These are phyloP conservation scores for Macrophya annulata DNA, from an alignment of 2,888 invertebrate species.

Conservation along the genomic window DNA sequence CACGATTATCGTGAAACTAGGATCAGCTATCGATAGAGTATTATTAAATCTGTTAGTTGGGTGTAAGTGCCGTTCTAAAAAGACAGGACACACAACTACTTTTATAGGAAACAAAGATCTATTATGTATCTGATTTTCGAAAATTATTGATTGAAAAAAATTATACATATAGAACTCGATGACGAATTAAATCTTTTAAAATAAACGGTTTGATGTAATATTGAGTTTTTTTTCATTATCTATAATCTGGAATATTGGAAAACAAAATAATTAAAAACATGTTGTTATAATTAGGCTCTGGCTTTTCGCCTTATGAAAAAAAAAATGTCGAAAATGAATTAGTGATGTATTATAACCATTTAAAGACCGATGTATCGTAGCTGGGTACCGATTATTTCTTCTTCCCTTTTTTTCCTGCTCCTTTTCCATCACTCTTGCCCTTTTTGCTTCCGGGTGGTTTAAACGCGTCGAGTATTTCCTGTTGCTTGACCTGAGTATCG, in stretches of 20 bases:
- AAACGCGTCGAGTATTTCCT: slow-evolving; percentile 72
- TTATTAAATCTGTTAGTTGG: background rate
- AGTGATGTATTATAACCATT: background rate
- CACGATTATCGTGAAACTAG: background rate
- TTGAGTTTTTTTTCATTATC: background rate
- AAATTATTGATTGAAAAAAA: background rate
- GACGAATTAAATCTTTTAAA: background rate
- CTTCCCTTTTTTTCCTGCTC: slow-evolving; percentile 60
- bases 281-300: background rate
- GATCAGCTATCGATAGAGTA: background rate
- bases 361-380: background rate
- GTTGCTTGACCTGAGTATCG: slow-evolving; percentile 75
- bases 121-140: background rate
- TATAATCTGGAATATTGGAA: background rate
- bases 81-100: background rate
- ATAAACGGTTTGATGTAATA: background rate
- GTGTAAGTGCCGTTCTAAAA: background rate
- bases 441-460: slow-evolving; percentile 61
- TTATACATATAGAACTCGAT: background rate
- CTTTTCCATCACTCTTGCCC: slow-evolving; percentile 50
- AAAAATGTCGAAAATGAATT: background rate
- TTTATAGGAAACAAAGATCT: background rate
- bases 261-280: background rate
- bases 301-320: background rate
- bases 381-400: slow-evolving; percentile 49